Evolutionary conservation across 2,113 vertebrate species (phyloP).

Genomic region (Heptranchias perlo): DNA sequence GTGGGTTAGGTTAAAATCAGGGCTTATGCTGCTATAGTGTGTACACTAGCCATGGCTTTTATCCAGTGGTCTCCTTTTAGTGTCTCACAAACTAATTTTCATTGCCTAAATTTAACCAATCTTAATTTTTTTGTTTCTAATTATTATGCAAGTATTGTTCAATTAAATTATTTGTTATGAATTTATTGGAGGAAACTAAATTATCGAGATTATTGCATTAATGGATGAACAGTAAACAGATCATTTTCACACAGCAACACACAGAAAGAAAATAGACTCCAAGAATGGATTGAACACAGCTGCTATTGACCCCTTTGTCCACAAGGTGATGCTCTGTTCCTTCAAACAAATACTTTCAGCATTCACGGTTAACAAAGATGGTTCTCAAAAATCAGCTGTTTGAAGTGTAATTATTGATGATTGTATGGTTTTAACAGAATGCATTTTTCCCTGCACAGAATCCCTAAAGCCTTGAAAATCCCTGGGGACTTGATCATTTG

Average conservation of each 20-base stretch:
- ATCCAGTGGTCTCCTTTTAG: no score
- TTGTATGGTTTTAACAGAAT: neutral
- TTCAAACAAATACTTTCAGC: neutral
- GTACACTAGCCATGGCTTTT: no score
- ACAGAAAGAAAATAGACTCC: neutral
- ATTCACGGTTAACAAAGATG: neutral
- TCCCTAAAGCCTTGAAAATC: neutral
- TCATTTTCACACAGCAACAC: neutral
- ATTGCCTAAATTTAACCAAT: no score
- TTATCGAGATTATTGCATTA: neutral
- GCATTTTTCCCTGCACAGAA: neutral
- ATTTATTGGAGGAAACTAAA: neutral
- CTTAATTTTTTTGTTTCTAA: no score
- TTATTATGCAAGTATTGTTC: no score
- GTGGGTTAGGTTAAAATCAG: no score
- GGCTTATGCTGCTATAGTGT: no score
- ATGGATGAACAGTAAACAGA: neutral
- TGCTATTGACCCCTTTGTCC: neutral
- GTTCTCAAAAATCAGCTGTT: neutral
- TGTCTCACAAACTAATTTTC: no score
- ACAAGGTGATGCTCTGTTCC: constrained; percentile 4
- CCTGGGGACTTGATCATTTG: neutral
- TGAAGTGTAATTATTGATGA: neutral
- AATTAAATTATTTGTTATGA: no score
- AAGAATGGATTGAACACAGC: neutral